A percentile compares a stretch with the other conserved stretches of the same genome.
Evolutionary conservation across 2,113 vertebrate species (phyloP).

Genomic region (Artemisiospiza belli): DNA sequence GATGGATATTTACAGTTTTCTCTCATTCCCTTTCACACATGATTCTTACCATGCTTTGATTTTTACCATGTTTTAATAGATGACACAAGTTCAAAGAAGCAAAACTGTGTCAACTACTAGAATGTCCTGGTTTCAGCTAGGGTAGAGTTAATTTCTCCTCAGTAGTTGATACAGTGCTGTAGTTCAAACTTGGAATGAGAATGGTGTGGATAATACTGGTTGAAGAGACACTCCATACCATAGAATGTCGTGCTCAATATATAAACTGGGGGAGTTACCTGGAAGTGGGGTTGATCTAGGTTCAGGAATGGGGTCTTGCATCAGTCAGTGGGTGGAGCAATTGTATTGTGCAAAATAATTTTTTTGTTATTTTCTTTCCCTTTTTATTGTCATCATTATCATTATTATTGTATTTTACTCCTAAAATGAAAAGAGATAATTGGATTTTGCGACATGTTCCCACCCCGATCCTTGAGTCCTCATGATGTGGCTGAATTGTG

Average conservation of each 20-base stretch:
- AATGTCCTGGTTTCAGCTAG: neutral
- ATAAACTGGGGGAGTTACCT: neutral
- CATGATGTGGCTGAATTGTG: neutral
- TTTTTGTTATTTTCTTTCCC: neutral
- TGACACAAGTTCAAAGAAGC: neutral
- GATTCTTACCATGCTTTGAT: neutral
- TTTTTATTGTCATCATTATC: neutral
- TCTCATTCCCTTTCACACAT: neutral
- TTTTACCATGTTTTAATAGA: neutral
- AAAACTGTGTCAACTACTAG: neutral
- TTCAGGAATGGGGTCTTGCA: neutral
- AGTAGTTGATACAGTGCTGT: neutral
- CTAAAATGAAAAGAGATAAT: neutral
- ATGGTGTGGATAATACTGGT: neutral
- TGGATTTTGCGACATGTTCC: neutral
- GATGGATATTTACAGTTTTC: neutral
- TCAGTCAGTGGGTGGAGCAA: neutral
- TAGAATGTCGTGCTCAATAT: neutral
- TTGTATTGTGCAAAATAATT: neutral
- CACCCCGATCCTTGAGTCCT: neutral
- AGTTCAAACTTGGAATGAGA: neutral
- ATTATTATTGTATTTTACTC: neutral
- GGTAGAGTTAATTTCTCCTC: neutral
- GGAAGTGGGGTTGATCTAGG: neutral
- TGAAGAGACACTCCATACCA: neutral